Evolutionary conservation across 2,888 invertebrate species (phyloP), one percentile per base, ranked within the genome.

Genomic region (Tridacna gigas): DNA sequence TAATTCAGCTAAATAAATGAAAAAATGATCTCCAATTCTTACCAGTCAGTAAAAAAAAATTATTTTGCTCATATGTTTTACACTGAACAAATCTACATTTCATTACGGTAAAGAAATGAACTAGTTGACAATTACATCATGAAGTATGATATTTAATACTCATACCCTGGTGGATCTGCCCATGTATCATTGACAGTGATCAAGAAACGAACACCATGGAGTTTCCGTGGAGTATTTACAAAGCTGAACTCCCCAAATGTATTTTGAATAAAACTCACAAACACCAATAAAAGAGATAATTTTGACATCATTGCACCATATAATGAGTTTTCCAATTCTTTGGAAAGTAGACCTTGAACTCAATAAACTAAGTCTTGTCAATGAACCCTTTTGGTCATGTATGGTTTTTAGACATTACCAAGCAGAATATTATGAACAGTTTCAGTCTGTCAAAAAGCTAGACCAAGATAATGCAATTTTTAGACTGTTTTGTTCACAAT

Each of bases 151-250:
- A 37, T 37, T 37, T 37, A 37, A 56, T 56, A 56, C 63, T 26
- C 83, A 79, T 79, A 89, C 88, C 79, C 82, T 20, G 88, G 88
- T 18, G 85, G 80, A 56, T 82, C 85, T 25, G 86, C 90, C 91
- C 91, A 91, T 18, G 91, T 91, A 69, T 91, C 91, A 67, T 91
- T 90, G 15, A 91, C 91, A 45, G 89, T 89, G 11, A 91, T 51
- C 25, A 91, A 81, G 76, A 91, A 91, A 15, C 86, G 80, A 7
- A 90, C 83, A 13, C 80, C 78, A 1, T 56, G 74, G 0, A 88
- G 37, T 74, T 88, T 88, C 11, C 61, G 20, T 15, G 71, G 75
- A 20, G 28, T 13, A 13, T 22, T 26, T 5, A 9, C 20, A 11
- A 18, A 22, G 15, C 20, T 45, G 26, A 20, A n/a, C 13, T 18